A percentile compares a stretch with the other conserved stretches of the same genome.
Evolutionary conservation across 2,113 vertebrate genomes (phyloP).

Genomic region (Acrocephalus kingi): DNA sequence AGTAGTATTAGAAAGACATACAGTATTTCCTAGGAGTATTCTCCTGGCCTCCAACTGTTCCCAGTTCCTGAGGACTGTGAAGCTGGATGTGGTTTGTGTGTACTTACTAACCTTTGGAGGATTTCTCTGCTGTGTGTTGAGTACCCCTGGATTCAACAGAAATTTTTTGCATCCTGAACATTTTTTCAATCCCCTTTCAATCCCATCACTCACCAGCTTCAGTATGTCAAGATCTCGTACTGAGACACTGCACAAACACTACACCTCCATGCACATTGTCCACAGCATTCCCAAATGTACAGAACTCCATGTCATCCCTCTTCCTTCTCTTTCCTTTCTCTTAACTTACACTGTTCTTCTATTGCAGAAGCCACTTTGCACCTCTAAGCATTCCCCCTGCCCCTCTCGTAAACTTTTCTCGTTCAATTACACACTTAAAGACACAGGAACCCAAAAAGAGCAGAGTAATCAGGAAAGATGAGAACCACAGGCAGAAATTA

Average conservation of each 20-base stretch:
- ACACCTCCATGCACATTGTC: background rate
- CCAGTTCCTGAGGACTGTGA: background rate
- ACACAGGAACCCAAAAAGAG: background rate
- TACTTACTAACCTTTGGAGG: background rate
- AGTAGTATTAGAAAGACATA: background rate
- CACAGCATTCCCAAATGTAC: background rate
- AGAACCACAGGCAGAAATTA: background rate
- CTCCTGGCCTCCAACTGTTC: background rate
- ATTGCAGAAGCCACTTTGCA: background rate
- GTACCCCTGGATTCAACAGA: background rate
- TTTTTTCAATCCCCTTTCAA: background rate
- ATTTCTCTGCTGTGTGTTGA: background rate
- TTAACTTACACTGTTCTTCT: background rate
- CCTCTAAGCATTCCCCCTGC: background rate
- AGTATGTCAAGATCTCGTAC: background rate
- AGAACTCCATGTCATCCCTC: background rate
- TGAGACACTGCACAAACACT: background rate
- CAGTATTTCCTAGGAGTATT: accelerated
- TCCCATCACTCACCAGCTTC: background rate
- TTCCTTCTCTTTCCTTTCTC: background rate
- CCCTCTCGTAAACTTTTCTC: background rate
- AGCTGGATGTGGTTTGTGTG: background rate
- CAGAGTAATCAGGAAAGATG: background rate
- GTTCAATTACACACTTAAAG: background rate
- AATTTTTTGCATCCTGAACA: background rate